A percentile compares a stretch with the other conserved stretches of the same genome.
Evolutionary conservation across 2,888 invertebrate species (phyloP).

Genomic region (Gibbula magus): DNA sequence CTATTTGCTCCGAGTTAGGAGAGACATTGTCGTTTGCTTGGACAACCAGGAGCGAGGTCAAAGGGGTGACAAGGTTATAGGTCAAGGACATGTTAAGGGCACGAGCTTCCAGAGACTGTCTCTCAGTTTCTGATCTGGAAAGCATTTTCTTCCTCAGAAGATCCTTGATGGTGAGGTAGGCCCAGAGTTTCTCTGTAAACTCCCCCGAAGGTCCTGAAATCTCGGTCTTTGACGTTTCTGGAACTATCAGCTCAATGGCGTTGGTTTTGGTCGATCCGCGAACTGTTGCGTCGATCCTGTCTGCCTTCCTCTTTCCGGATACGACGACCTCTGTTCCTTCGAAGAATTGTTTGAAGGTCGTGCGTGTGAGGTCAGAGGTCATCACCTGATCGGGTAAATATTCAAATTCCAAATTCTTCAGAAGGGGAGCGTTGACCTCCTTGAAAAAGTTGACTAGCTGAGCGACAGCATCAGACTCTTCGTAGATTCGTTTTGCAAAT

Average conservation of each 20-base stretch:
- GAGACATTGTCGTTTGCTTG: conserved; percentile 71
- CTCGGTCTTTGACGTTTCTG: background rate
- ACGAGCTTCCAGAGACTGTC: conserved; percentile 72
- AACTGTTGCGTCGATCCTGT: conserved; percentile 20
- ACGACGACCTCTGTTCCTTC: conserved; percentile 82
- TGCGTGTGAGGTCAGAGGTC: conserved; percentile 75
- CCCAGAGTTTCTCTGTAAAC: conserved; percentile 80
- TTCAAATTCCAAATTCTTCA: conserved; percentile 81
- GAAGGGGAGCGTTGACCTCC: conserved; percentile 83
- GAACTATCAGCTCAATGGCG: background rate
- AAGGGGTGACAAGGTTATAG: conserved; percentile 82
- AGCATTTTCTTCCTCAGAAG: conserved; percentile 78
- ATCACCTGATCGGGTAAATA: conserved; percentile 75
- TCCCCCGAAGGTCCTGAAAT: conserved; percentile 32
- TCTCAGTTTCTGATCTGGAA: conserved; percentile 17
- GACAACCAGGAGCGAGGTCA: conserved; percentile 83
- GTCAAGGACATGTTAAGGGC: conserved; percentile 80
- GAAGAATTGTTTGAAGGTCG: conserved; percentile 78
- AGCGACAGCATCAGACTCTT: conserved; percentile 82
- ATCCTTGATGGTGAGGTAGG: conserved; percentile 82
- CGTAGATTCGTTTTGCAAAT: conserved; percentile 84
- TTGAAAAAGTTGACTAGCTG: conserved; percentile 80
- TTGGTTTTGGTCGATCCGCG: conserved; percentile 16
- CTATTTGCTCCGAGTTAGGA: too few species aligned
- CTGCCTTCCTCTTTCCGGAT: conserved; percentile 76